Evolutionary conservation across 1,140 invertebrate species (phyloP).

Genomic region (Aphidius gifuensis): DNA sequence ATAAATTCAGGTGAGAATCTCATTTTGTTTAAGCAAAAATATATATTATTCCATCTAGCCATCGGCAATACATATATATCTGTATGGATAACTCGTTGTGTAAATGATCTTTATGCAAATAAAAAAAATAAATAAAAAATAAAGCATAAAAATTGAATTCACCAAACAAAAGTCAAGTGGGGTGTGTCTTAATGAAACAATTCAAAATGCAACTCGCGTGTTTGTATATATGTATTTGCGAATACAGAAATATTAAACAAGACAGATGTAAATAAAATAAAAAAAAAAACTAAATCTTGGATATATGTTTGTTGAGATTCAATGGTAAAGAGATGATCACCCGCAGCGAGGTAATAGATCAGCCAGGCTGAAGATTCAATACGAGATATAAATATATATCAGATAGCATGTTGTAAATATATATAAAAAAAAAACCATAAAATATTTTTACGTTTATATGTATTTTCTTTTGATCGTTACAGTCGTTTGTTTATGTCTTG

Average conservation of each 20-base stretch:
- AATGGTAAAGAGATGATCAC: slow-evolving; percentile 25
- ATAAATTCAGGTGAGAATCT: slow-evolving; percentile 27
- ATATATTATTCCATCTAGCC: background rate
- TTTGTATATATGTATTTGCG: too few relatives aligned
- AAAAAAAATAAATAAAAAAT: background rate
- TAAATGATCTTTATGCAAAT: background rate
- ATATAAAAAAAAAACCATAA: background rate
- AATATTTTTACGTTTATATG: background rate
- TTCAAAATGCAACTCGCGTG: too few relatives aligned
- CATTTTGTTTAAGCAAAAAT: slow-evolving; percentile 15
- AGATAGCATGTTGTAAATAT: too few relatives aligned
- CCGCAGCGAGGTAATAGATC: slow-evolving; percentile 21
- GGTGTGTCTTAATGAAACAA: background rate
- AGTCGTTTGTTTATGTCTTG: slow-evolving; percentile 11
- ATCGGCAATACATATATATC: background rate
- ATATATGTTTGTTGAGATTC: slow-evolving; percentile 1
- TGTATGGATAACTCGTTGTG: background rate
- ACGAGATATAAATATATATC: slow-evolving; percentile 20
- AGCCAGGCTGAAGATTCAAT: slow-evolving; percentile 17
- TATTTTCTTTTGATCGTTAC: background rate
- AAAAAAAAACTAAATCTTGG: too few relatives aligned
- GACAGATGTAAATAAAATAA: too few relatives aligned
- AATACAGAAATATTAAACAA: too few relatives aligned
- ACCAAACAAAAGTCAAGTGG: background rate
- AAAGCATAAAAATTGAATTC: background rate